phyloP scores from a whole-genome alignment of 35 echinoderm and acorn worm species.

The Lytechinus variegatus region DNA sequence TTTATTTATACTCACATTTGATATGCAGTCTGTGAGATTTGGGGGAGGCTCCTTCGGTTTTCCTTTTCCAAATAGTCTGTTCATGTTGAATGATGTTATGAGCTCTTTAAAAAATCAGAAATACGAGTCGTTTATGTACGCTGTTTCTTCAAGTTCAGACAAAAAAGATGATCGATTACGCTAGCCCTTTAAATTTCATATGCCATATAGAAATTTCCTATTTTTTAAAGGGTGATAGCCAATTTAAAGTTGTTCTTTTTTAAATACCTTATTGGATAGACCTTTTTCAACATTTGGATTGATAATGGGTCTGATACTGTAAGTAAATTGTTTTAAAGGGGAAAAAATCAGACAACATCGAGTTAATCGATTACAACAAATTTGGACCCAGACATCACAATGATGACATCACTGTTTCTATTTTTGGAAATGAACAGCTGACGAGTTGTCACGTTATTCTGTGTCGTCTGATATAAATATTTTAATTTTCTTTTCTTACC shows the following conservation, averaged over 20 bases:
- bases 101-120: neutral
- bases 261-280: too few relatives aligned
- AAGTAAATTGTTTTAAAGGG: neutral
- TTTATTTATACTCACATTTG: slow-evolving; percentile 66
- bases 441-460: neutral
- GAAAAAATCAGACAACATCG: neutral
- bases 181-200: too few relatives aligned
- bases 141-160: neutral
- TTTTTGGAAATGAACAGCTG: neutral
- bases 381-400: neutral
- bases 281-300: too few relatives aligned
- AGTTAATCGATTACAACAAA: neutral
- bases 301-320: too few relatives aligned
- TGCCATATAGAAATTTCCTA: too few relatives aligned
- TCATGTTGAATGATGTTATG: slow-evolving; percentile 63
- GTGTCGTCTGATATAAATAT: neutral
- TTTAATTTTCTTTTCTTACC: too few relatives aligned
- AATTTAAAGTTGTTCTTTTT: too few relatives aligned
- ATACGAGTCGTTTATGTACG: neutral
- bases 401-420: neutral
- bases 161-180: neutral
- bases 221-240: too few relatives aligned
- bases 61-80: slow-evolving; percentile 79
- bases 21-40: slow-evolving; percentile 75
- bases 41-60: slow-evolving; percentile 81